Base-by-base conservation (phyloP, 2,113 vertebrate genomes). In the Rhinolophus sinicus region DNA sequence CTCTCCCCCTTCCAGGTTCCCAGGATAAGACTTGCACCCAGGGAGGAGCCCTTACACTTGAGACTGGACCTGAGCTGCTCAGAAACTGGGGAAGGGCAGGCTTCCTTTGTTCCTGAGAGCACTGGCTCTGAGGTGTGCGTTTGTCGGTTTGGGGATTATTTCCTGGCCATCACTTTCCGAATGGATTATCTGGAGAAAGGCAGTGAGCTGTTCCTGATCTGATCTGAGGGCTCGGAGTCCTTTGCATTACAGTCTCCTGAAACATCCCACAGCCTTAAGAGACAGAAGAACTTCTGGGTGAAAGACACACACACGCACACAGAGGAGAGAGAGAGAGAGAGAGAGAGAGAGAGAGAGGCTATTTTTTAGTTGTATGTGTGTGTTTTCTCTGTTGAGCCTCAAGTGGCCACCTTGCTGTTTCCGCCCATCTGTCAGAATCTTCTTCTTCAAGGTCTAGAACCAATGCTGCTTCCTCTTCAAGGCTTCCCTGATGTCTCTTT, bases 41-140 rank as follows among this genome's bases (percentile, higher is more conserved):
- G 0, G 0, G 30, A 22, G 47, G 38, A 28, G 15, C 1, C 26
- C 28, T 81, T 6, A 10, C 52, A 22, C 2, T 24, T 6, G n/a
- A 80, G 18, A 26, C 52, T 21, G 58, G 11, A 14, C 8, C 19
- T 3, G 50, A 54, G 22, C 75, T 44, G 16, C 72, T 60, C 10
- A 24, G 85, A 16, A 24, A 35, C 54, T 19, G 13, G 6, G 50
- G 10, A 47, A 35, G 14, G 81, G 28, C 28, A 11, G 14, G 21
- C n/a, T 35, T 14, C 40, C 67, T 72, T 6, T 3, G 13, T 19
- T 21, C 40, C 33, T 1, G 9, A 40, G 38, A 30, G 28, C 38
- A 18, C 6, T 1, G 8, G 56, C 40, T 38, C 47, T 5, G 64
- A 75, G 87, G 6, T 8, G 24, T 54, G 0, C 7, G 1, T n/a